These are phyloP conservation scores for Leptobrachium ailaonicum DNA, from an alignment of 2,113 vertebrate species.

Conservation along the genomic window DNA sequence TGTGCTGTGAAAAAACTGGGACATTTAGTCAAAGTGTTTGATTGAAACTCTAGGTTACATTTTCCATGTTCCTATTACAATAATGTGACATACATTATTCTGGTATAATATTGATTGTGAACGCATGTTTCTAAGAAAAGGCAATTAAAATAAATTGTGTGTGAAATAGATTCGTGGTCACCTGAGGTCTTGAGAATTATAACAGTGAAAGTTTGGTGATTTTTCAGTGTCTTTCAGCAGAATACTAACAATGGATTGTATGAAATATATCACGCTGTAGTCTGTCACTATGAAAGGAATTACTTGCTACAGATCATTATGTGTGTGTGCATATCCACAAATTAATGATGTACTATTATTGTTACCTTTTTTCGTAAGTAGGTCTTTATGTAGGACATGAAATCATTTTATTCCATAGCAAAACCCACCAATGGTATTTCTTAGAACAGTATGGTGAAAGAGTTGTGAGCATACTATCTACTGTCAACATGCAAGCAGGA, in stretches of 20 bases:
- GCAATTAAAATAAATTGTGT: constrained; percentile 46
- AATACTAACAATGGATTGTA: neutral
- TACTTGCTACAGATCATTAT: no score
- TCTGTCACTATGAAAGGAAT: neutral
- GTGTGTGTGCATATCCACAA: no score
- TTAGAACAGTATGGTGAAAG: no score
- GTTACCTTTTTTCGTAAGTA: no score
- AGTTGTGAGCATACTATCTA: no score
- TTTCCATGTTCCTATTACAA: constrained; percentile 11
- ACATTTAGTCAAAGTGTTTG: neutral
- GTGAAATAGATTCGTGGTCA: constrained; percentile 36
- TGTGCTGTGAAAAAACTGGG: no score
- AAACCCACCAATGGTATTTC: no score
- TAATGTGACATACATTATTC: constrained; percentile 32
- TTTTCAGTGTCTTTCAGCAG: constrained; percentile 24
- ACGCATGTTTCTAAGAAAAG: constrained; percentile 14
- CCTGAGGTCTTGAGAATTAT: constrained; percentile 30
- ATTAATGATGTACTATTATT: no score
- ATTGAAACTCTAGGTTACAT: neutral
- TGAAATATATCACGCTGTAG: neutral
- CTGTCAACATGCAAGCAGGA: no score
- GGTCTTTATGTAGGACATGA: no score
- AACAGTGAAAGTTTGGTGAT: constrained; percentile 14
- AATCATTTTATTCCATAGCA: no score
- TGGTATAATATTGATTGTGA: constrained; percentile 25